Conservation (phyloP, 2,113 vertebrate genomes). For the Pogonocichla stellata region DNA sequence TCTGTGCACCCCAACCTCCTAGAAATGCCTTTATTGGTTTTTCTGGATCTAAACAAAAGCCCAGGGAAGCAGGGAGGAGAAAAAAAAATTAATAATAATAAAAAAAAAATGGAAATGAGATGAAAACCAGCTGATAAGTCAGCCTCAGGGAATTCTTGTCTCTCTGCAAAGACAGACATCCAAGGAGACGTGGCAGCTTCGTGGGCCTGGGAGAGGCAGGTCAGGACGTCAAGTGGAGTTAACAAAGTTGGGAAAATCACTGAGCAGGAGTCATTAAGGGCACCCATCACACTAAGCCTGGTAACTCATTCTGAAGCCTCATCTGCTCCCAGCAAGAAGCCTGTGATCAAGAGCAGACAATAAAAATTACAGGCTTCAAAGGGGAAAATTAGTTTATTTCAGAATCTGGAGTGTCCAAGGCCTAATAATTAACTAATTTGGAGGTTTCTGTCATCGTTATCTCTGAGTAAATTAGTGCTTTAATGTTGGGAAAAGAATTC, state of each 20-base stretch:
- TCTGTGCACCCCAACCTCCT: not conserved
- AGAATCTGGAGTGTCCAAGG: not conserved
- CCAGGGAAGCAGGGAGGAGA: fast-evolving
- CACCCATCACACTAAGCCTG: not conserved
- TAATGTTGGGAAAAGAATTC: not conserved
- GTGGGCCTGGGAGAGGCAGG: not conserved
- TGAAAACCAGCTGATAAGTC: not conserved
- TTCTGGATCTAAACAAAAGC: conserved; percentile 17
- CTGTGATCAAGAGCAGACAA: not conserved
- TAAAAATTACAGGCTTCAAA: not conserved
- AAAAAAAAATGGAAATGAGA: not conserved
- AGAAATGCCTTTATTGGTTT: conserved; percentile 1
- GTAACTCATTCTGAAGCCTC: not conserved
- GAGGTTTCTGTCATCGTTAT: not conserved
- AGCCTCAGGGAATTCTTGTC: not conserved
- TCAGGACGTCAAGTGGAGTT: not conserved
- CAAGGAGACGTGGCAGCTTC: not conserved
- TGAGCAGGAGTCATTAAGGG: not conserved
- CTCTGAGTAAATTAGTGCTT: not conserved
- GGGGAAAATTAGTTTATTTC: not conserved
- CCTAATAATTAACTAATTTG: not conserved
- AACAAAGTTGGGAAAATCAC: not conserved
- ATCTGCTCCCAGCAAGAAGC: not conserved
- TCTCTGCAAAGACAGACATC: not conserved
- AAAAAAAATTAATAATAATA: not conserved